Conservation (phyloP, 2,797 vertebrate genomes). For the Hypotaenidia philippensis region DNA sequence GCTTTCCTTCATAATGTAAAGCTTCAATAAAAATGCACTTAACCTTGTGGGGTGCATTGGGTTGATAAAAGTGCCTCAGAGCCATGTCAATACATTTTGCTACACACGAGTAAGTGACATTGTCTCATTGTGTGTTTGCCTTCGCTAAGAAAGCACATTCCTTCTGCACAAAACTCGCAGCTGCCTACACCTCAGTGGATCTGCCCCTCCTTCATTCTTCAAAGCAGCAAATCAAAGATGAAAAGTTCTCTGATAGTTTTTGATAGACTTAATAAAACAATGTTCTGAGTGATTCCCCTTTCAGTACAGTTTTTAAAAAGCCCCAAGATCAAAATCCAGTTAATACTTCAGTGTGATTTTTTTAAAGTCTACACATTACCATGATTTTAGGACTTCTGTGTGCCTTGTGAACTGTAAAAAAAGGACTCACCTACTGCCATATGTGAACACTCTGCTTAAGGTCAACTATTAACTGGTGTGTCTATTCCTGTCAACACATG, state of each 20-base stretch:
- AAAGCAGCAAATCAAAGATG: neutral
- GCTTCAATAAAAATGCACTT: neutral
- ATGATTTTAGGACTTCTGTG: neutral
- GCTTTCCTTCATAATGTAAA: conserved; percentile 4
- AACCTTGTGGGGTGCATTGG: neutral
- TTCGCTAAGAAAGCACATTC: conserved; percentile 21
- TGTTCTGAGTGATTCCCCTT: neutral
- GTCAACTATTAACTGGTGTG: conserved; percentile 53
- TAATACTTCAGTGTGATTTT: fast-evolving
- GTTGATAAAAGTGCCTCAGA: neutral
- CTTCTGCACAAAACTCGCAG: conserved; percentile 3
- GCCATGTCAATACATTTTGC: neutral
- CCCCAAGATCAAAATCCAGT: neutral
- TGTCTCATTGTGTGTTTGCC: neutral
- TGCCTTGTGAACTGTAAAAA: neutral
- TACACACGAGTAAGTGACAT: neutral
- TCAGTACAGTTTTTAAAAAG: neutral
- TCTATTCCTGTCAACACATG: conserved; percentile 62
- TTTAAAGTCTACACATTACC: neutral
- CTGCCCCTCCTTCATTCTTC: neutral
- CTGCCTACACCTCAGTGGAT: conserved; percentile 8
- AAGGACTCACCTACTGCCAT: neutral
- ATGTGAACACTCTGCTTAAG: conserved; percentile 12
- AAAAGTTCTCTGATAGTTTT: neutral
- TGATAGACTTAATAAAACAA: neutral